Conservation (phyloP, 1,140 invertebrate species). For the Elysia chlorotica region DNA sequence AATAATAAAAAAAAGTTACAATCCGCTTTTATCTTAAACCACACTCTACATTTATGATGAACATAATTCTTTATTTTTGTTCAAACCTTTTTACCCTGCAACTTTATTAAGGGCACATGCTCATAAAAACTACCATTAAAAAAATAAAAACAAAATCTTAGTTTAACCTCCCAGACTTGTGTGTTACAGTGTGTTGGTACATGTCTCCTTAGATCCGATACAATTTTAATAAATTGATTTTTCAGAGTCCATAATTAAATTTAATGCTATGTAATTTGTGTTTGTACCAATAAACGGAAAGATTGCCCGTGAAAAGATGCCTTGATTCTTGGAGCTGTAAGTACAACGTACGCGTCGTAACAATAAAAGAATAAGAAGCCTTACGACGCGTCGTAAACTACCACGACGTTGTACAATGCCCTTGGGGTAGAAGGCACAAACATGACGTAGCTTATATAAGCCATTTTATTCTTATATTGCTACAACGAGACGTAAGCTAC, state of each 20-base stretch:
- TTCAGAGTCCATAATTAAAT: neutral
- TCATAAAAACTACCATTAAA: too few species aligned
- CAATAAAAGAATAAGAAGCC: neutral
- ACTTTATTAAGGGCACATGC: too few species aligned
- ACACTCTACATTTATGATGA: too few species aligned
- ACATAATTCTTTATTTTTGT: too few species aligned
- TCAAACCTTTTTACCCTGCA: too few species aligned
- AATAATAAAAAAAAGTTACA: too few species aligned
- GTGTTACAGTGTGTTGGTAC: neutral
- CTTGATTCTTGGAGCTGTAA: neutral
- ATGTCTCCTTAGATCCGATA: neutral
- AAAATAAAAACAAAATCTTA: too few species aligned
- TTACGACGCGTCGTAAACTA: neutral
- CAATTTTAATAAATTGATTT: neutral
- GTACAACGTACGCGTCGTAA: neutral
- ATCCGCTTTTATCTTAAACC: too few species aligned
- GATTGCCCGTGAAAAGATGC: neutral
- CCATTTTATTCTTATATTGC: too few species aligned
- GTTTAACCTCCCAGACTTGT: neutral
- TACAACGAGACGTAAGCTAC: too few species aligned
- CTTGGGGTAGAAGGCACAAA: neutral
- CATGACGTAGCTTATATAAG: too few species aligned
- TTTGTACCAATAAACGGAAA: neutral
- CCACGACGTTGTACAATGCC: neutral
- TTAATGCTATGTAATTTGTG: neutral